These are phyloP conservation scores for Aeoliscus strigatus DNA, from an alignment of 2,797 vertebrate genomes.

Conservation along the genomic window DNA sequence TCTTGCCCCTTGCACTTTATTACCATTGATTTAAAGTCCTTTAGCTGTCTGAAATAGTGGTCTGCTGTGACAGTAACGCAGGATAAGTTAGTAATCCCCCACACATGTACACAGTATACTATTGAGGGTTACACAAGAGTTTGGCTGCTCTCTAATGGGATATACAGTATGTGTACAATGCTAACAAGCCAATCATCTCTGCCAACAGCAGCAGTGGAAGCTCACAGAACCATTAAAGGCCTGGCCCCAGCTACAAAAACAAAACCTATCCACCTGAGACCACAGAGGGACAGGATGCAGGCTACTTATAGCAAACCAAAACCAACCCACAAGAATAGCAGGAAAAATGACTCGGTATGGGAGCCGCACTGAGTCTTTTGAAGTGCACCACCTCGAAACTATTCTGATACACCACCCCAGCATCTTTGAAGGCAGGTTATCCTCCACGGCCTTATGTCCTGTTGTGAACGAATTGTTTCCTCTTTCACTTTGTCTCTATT, in stretches of 20 bases:
- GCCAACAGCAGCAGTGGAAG: slow-evolving; percentile 72
- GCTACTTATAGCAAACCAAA: slow-evolving; percentile 96
- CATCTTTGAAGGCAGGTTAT: slow-evolving; percentile 97
- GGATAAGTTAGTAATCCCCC: too few species aligned
- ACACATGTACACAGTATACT: too few species aligned
- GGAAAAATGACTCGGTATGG: slow-evolving; percentile 84
- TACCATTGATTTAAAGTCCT: too few species aligned
- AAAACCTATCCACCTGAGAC: slow-evolving; percentile 95
- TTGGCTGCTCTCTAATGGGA: slow-evolving; percentile 51
- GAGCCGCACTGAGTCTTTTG: slow-evolving; percentile 79
- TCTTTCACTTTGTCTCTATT: slow-evolving; percentile 84
- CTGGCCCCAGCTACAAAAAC: slow-evolving; percentile 84
- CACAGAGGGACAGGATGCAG: slow-evolving; percentile 93
- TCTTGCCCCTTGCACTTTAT: too few species aligned
- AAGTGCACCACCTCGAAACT: slow-evolving; percentile 94
- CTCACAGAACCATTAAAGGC: slow-evolving; percentile 71
- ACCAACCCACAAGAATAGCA: slow-evolving; percentile 95
- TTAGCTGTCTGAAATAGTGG: too few species aligned
- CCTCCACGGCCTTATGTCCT: slow-evolving; percentile 84
- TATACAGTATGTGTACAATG: slow-evolving; percentile 61
- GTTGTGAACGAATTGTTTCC: slow-evolving; percentile 97
- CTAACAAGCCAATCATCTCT: slow-evolving; percentile 79
- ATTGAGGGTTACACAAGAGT: too few species aligned
- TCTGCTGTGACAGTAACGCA: too few species aligned
- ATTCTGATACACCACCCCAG: slow-evolving; percentile 82